These are phyloP conservation scores for Phocoena sinus DNA, from an alignment of 2,113 vertebrate genomes.

Conservation along the genomic window DNA sequence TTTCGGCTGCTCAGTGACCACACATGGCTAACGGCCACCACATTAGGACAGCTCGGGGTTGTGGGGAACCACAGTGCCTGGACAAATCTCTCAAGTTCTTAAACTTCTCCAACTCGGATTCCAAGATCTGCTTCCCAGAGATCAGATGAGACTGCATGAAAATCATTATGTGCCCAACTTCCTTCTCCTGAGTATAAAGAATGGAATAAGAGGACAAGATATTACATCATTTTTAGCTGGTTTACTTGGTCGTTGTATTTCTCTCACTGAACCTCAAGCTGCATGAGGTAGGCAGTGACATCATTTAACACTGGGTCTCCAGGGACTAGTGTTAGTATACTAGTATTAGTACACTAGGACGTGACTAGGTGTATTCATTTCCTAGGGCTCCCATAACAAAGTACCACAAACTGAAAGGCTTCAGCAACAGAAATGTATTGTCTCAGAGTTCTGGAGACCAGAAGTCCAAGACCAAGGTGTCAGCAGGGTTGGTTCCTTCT, in stretches of 20 bases:
- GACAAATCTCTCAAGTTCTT: not conserved
- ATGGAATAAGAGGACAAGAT: not conserved
- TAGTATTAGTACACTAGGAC: not conserved
- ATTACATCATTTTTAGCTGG: not conserved
- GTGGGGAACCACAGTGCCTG: not conserved
- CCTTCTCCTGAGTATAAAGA: not conserved
- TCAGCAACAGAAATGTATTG: not conserved
- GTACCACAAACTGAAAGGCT: not conserved
- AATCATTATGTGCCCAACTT: not conserved
- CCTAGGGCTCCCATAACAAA: not conserved
- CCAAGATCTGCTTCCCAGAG: not conserved
- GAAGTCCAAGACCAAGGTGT: not conserved
- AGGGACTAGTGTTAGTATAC: too few relatives aligned
- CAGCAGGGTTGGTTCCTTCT: not conserved
- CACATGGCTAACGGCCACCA: fast-evolving
- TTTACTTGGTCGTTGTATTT: not conserved
- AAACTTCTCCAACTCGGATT: not conserved
- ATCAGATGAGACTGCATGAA: not conserved
- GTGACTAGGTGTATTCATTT: not conserved
- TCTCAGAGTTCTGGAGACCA: not conserved
- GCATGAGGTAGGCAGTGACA: not conserved
- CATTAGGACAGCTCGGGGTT: not conserved
- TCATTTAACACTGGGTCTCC: not conserved
- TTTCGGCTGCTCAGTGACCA: not conserved
- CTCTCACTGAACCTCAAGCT: not conserved